These are phyloP conservation scores for Heliothis peltigera DNA, from an alignment of 2,888 invertebrate species.

Conservation along the genomic window DNA sequence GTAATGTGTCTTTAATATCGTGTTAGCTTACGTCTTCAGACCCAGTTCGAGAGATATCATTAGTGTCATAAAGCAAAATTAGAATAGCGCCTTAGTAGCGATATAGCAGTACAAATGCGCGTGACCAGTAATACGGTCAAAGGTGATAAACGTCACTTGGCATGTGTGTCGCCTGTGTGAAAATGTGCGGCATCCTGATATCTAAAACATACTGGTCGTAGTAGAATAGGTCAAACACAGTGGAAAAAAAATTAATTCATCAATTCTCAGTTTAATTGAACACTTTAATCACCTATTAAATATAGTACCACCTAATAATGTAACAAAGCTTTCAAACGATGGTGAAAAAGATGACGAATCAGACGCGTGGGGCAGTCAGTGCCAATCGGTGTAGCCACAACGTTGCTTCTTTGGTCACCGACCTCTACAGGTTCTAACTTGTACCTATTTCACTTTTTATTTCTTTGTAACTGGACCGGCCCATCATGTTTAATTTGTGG, in stretches of 20 bases:
- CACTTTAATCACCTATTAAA: too few relatives aligned
- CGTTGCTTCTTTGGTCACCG: slow-evolving; percentile 80
- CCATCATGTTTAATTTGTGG: slow-evolving; percentile 20
- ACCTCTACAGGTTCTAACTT: slow-evolving; percentile 87
- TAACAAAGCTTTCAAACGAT: slow-evolving; percentile 68
- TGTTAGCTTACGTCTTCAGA: too few relatives aligned
- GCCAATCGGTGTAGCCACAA: slow-evolving; percentile 71
- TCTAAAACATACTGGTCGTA: slow-evolving; percentile 11
- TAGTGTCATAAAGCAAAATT: slow-evolving; percentile 2
- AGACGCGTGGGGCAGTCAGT: slow-evolving; percentile 79
- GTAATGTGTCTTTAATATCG: too few relatives aligned
- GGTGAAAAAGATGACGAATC: slow-evolving; percentile 82
- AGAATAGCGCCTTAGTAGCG: not conserved
- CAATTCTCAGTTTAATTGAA: not conserved
- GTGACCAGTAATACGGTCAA: slow-evolving; percentile 61
- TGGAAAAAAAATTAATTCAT: not conserved
- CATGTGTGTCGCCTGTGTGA: slow-evolving; percentile 49
- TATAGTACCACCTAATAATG: too few relatives aligned
- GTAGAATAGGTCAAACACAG: slow-evolving; percentile 40
- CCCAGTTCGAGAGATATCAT: not conserved
- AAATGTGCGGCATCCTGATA: slow-evolving; percentile 56
- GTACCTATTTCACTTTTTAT: slow-evolving; percentile 88
- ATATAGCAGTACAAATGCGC: slow-evolving; percentile 48
- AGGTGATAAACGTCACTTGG: slow-evolving; percentile 69
- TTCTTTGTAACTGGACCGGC: slow-evolving; percentile 62